A percentile compares a stretch with the other conserved stretches of the same genome.
These are phyloP conservation scores for Calephelis perditalis DNA, from an alignment of 2,888 invertebrate species.

Conservation along the genomic window DNA sequence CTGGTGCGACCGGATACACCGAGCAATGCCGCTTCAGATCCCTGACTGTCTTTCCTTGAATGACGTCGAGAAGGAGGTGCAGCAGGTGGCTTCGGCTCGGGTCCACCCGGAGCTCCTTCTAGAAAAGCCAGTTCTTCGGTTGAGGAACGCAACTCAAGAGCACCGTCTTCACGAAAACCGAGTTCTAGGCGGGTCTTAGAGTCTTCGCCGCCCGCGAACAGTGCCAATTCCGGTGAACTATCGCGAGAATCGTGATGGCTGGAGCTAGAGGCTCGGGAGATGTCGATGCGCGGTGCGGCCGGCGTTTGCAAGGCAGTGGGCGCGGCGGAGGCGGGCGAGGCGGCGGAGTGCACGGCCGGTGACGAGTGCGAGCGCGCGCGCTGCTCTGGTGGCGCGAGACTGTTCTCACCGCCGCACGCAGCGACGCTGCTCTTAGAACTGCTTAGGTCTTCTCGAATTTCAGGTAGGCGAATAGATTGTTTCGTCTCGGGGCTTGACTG, in stretches of 20 bases:
- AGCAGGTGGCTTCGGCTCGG: constrained; percentile 58
- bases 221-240: constrained; percentile 90
- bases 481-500: constrained; percentile 80
- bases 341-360: constrained; percentile 41
- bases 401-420: constrained; percentile 35
- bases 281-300: constrained; percentile 90
- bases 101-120: constrained; percentile 66
- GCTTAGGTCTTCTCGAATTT: constrained; percentile 70
- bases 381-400: constrained; percentile 49
- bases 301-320: constrained; percentile 73
- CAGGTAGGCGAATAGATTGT: constrained; percentile 74
- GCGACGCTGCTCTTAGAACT: constrained; percentile 34
- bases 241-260: constrained; percentile 92
- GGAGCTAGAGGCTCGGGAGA: constrained; percentile 92
- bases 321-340: constrained; percentile 22
- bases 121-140: constrained; percentile 93
- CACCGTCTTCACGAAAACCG: constrained; percentile 86
- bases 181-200: constrained; percentile 55
- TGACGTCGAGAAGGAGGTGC: constrained; percentile 54
- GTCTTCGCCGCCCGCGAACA: constrained; percentile 78
- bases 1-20: constrained; percentile 89
- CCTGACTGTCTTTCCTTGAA: constrained; percentile 84
- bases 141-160: constrained; percentile 90
- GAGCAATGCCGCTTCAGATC: constrained; percentile 87
- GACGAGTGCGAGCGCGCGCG: constrained; percentile 66